Evolutionary conservation across 2,888 invertebrate species (phyloP).

Genomic region (Allolobophora icterica): DNA sequence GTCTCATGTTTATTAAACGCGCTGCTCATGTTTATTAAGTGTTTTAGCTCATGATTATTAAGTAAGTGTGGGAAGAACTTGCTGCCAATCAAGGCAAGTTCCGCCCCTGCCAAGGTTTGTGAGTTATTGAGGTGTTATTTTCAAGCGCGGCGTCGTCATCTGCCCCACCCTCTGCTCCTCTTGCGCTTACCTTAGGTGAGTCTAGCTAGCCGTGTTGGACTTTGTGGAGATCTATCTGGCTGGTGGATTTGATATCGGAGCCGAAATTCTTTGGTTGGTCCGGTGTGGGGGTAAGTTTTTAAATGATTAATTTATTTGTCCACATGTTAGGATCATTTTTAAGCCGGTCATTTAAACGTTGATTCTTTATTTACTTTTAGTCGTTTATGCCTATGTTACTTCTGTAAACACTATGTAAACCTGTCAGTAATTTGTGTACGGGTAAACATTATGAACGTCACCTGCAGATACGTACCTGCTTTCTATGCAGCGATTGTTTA

Average conservation of each 20-base stretch:
- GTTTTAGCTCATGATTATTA: background rate
- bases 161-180: background rate
- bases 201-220: background rate
- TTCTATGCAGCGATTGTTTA: background rate
- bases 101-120: background rate
- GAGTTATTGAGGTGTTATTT: background rate
- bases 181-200: background rate
- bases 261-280: background rate
- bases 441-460: background rate
- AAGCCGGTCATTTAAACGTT: background rate
- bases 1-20: background rate
- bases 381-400: background rate
- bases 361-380: background rate
- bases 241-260: constrained; percentile 11
- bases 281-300: constrained; percentile 19
- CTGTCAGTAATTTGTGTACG: background rate
- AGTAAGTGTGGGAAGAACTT: background rate
- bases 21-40: background rate
- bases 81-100: background rate
- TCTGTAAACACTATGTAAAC: background rate
- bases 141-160: background rate
- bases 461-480: background rate
- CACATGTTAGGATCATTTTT: background rate
- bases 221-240: background rate
- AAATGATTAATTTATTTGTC: background rate